A percentile compares a stretch with the other conserved stretches of the same genome.
phyloP scores from a whole-genome alignment of 2,797 vertebrate species.

The Xerus rutilus region DNA sequence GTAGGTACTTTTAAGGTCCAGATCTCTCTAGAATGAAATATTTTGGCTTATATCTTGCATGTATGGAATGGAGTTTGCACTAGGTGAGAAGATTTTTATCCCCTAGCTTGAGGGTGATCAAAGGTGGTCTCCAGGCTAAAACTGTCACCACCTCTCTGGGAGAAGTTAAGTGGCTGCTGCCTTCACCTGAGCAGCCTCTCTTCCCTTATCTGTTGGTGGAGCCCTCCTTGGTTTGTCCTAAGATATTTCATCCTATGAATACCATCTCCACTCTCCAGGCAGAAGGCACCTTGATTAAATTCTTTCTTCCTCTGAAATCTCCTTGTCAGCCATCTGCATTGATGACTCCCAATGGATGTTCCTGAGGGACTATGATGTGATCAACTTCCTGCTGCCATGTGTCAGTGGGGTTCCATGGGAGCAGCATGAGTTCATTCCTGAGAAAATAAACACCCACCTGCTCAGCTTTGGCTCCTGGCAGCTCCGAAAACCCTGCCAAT shows the following conservation, averaged over 20 bases:
- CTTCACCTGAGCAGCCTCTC: not conserved
- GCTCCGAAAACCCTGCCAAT: not conserved
- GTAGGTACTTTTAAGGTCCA: not conserved
- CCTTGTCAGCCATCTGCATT: not conserved
- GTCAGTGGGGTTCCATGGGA: not conserved
- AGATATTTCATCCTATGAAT: not conserved
- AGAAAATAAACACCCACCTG: constrained; percentile 8
- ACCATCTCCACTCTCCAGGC: not conserved
- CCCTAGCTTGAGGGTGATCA: not conserved
- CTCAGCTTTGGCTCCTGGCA: not conserved
- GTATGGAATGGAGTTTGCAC: not conserved
- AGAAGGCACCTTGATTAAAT: not conserved
- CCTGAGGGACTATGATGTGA: not conserved
- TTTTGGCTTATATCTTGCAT: not conserved
- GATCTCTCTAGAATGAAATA: not conserved
- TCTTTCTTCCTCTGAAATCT: not conserved
- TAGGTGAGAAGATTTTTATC: not conserved
- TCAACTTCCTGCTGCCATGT: not conserved
- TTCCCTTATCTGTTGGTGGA: not conserved
- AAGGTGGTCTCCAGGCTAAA: not conserved
- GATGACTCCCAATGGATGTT: not conserved
- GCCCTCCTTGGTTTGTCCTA: not conserved
- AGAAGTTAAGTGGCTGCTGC: not conserved
- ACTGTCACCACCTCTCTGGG: not conserved
- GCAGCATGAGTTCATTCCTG: not conserved